A percentile compares a stretch with the other conserved stretches of the same genome.
Evolutionary conservation across 2,113 vertebrate species (phyloP).

Genomic region (Burhinus bistriatus): DNA sequence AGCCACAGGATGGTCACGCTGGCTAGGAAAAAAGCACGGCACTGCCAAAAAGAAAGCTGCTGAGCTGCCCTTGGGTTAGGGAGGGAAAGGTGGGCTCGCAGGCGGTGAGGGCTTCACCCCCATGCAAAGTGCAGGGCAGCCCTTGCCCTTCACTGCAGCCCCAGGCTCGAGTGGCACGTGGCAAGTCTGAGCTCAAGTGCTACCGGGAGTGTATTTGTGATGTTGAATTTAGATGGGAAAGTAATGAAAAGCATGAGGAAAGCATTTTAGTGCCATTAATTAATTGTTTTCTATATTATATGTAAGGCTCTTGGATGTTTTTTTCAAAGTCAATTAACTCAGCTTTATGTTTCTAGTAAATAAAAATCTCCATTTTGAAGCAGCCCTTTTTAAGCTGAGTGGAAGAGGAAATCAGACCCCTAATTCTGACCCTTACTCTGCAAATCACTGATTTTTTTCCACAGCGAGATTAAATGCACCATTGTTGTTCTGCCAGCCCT

Average conservation of each 20-base stretch:
- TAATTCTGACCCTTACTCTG: slow-evolving; percentile 11
- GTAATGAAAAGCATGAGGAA: slow-evolving; percentile 6
- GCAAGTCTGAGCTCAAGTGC: neutral
- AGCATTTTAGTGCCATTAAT: slow-evolving; percentile 20
- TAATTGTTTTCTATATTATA: slow-evolving; percentile 25
- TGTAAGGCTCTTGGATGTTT: neutral
- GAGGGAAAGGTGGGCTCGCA: neutral
- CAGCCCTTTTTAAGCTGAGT: neutral
- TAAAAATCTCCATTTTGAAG: slow-evolving; percentile 16
- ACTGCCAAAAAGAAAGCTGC: neutral
- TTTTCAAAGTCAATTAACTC: slow-evolving; percentile 10
- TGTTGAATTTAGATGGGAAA: neutral
- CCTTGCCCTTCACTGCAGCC: neutral
- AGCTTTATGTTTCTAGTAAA: slow-evolving; percentile 36
- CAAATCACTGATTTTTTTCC: slow-evolving; percentile 25
- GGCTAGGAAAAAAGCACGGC: neutral
- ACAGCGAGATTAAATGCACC: slow-evolving; percentile 16
- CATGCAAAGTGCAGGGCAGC: neutral
- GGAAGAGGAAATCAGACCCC: slow-evolving; percentile 21
- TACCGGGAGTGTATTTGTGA: neutral
- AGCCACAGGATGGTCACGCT: neutral
- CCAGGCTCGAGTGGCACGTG: fast-evolving
- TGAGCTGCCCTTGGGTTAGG: fast-evolving
- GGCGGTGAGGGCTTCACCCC: fast-evolving
- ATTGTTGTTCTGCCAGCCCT: slow-evolving; percentile 64